Percentiles rank a stretch among this genome's conserved stretches.
These are phyloP conservation scores for Podarcis muralis DNA, from an alignment of 2,113 vertebrate species.

Conservation along the genomic window DNA sequence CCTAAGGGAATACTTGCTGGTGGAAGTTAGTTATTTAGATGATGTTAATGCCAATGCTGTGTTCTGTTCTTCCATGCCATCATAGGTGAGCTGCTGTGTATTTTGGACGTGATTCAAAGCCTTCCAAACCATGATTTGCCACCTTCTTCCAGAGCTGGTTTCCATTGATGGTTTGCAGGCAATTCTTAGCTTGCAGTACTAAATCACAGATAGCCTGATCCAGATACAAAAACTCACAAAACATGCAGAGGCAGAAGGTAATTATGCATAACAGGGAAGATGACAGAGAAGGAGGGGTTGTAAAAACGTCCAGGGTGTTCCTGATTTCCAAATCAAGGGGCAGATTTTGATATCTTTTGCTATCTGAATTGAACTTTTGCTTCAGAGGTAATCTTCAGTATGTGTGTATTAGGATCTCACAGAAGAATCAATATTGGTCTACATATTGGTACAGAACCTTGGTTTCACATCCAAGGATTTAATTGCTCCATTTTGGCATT, in stretches of 20 bases:
- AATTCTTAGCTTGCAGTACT: not conserved
- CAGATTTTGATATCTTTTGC: not conserved
- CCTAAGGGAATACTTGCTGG: rapidly evolving
- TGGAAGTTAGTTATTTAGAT: not conserved
- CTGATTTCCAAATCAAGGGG: not conserved
- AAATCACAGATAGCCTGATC: not conserved
- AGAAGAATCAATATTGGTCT: not conserved
- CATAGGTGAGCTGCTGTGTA: not conserved
- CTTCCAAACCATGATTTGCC: not conserved
- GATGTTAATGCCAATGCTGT: rapidly evolving
- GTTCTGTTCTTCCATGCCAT: rapidly evolving
- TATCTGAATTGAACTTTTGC: not conserved
- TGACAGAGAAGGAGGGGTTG: no score
- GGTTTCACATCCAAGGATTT: not conserved
- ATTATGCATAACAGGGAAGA: not conserved
- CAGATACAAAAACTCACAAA: not conserved
- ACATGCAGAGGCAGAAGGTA: not conserved
- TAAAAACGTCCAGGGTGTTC: no score
- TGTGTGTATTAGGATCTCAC: not conserved
- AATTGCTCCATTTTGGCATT: no score
- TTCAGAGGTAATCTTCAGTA: not conserved
- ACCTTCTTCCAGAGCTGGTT: not conserved
- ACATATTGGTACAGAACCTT: not conserved
- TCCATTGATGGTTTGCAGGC: not conserved
- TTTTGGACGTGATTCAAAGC: not conserved